phyloP scores from a whole-genome alignment of 1,140 invertebrate species.

The Fopius arisanus region DNA sequence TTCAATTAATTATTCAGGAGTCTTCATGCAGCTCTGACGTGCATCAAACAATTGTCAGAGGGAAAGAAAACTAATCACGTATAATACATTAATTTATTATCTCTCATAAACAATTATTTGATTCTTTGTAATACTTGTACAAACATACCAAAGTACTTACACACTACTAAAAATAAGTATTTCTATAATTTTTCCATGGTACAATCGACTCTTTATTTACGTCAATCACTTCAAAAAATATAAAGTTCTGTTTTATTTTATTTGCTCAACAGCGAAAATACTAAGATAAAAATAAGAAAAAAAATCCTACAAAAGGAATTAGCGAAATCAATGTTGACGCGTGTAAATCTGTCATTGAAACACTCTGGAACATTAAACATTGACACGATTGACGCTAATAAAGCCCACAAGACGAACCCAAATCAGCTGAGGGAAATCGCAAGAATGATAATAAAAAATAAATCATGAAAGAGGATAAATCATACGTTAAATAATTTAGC shows the following conservation, averaged over 20 bases:
- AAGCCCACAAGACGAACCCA: background rate
- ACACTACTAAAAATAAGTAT: constrained; percentile 7
- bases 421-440: background rate
- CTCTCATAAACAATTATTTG: constrained; percentile 5
- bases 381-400: no score
- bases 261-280: background rate
- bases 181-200: background rate
- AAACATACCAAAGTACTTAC: constrained; percentile 19
- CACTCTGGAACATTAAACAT: no score
- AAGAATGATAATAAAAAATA: background rate
- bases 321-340: background rate
- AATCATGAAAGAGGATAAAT: background rate
- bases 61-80: background rate
- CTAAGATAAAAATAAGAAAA: background rate
- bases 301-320: background rate
- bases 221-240: background rate
- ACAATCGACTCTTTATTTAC: background rate
- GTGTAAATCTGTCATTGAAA: no score
- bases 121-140: constrained; percentile 18
- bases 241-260: constrained; percentile 2
- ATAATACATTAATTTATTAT: constrained; percentile 19
- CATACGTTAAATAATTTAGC: constrained; percentile 15
- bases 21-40: background rate
- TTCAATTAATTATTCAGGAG: background rate
- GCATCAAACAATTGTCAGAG: background rate